Base-by-base conservation (phyloP, 2,888 invertebrate genomes). In the Xestia c-nigrum region DNA sequence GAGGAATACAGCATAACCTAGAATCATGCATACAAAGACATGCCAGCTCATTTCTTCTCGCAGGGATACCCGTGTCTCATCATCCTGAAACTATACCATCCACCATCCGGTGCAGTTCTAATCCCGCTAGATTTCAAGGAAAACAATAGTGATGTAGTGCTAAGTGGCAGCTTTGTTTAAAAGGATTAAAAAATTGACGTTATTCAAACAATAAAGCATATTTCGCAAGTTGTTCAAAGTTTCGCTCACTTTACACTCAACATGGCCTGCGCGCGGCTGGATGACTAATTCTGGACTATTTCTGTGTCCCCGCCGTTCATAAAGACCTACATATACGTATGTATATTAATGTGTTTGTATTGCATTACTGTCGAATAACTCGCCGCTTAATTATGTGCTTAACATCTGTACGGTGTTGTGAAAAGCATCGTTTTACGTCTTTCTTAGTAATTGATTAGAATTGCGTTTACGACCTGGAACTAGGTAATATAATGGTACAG, bases 221-320 rank as follows among this genome's bases (percentile, higher is more conserved):
- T 79, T 83, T 77, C 67, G 61, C 81, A 85, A 83, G 74, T 84
- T 80, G 72, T 77, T 81, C 84, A 76, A 81, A 84, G 80, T 85
- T 80, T 73, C 67, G 65, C 74, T 64, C 76, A 78, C 78, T 43
- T 72, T 76, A 67, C 76, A 73, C 75, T 71, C 72, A 69, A 71
- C 57, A 79, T 68, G 70, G 74, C 74, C 52, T 72, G 78, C 73
- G 77, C 71, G 76, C 82, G 78, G 77, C 81, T 83, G 81, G 89
- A 89, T 94, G 93, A 94, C 93, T 94, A 94, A 94, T 86, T 89
- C 89, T 89, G 85, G 85, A 92, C 92, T 94, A 93, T 93, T 93
- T 92, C 90, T 91, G 93, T 89, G 89, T 88, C 84, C 88, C 86
- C 87, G 78, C 83, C 84, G 80, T 87, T 81, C 80, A 84, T 84